Conservation (phyloP, 2,797 vertebrate species). For the Momotus momota region DNA sequence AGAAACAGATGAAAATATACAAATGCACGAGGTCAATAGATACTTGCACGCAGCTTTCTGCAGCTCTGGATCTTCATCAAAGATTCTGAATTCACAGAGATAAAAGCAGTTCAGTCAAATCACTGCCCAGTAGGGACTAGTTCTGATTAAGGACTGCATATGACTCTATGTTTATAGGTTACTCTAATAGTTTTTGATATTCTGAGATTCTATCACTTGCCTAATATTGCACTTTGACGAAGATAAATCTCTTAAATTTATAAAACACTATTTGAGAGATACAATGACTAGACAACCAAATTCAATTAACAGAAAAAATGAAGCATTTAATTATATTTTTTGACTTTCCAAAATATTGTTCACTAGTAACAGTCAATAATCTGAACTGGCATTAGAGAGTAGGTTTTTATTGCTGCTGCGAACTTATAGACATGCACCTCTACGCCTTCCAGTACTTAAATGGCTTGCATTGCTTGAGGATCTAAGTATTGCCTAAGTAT, state of each 20-base stretch:
- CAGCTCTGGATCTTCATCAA: slow-evolving; percentile 4
- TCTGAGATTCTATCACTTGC: not conserved
- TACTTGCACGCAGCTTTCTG: not conserved
- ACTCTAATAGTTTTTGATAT: not conserved
- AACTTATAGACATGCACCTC: not conserved
- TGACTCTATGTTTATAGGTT: not conserved
- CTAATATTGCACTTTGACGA: not conserved
- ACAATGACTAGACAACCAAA: not conserved
- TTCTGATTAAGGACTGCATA: slow-evolving; percentile 1
- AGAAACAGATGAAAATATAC: not conserved
- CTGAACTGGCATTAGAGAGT: not conserved
- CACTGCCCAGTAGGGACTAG: not conserved
- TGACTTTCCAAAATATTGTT: not conserved
- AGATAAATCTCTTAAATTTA: not conserved
- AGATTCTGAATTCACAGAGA: not conserved
- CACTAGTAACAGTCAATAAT: not conserved
- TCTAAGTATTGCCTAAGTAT: not conserved
- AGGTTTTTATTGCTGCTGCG: not conserved
- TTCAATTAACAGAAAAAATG: not conserved
- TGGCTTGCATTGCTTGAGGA: not conserved
- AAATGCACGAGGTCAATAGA: not conserved
- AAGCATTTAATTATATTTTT: not conserved
- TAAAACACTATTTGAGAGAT: not conserved
- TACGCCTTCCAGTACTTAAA: not conserved
- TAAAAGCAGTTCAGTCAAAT: slow-evolving; percentile 38